These are phyloP conservation scores for Tenodera sinensis DNA, from an alignment of 2,888 invertebrate genomes.

Conservation along the genomic window DNA sequence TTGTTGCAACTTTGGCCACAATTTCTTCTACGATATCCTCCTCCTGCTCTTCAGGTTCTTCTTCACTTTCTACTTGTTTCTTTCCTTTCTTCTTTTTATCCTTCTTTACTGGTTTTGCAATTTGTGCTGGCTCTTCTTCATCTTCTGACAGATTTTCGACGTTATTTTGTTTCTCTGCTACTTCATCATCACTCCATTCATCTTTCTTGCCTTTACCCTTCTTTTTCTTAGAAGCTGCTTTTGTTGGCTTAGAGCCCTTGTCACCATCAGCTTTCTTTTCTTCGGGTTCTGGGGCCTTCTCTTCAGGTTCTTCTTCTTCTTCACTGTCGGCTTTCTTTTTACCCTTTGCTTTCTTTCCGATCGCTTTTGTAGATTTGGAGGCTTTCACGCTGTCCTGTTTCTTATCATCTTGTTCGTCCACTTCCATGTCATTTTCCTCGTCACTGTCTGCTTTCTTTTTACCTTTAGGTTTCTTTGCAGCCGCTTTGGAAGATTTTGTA, in stretches of 20 bases:
- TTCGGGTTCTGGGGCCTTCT: slow-evolving; percentile 16
- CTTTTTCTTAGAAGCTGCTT: slow-evolving; percentile 8
- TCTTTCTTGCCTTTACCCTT: slow-evolving; percentile 23
- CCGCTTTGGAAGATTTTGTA: neutral
- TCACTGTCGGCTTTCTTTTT: slow-evolving; percentile 28
- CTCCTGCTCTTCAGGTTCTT: slow-evolving; percentile 42
- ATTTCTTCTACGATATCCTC: slow-evolving; percentile 30
- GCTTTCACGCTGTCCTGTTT: slow-evolving; percentile 25
- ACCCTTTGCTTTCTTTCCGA: slow-evolving; percentile 23
- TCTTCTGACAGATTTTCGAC: slow-evolving; percentile 36
- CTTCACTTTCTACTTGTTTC: slow-evolving; percentile 31
- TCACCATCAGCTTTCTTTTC: slow-evolving; percentile 10
- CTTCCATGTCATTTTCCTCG: slow-evolving; percentile 27
- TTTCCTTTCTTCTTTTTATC: slow-evolving; percentile 5
- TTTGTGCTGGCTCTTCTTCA: slow-evolving; percentile 51
- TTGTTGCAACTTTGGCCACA: slow-evolving; percentile 21
- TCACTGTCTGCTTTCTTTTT: slow-evolving; percentile 27
- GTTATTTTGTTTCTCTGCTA: slow-evolving; percentile 6
- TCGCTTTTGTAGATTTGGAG: slow-evolving; percentile 19
- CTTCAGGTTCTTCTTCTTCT: slow-evolving; percentile 1
- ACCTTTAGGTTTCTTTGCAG: slow-evolving; percentile 23
- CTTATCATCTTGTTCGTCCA: slow-evolving; percentile 18
- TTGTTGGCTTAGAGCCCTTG: neutral
- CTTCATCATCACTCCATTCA: slow-evolving; percentile 22
- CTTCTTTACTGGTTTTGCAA: neutral